phyloP scores from a whole-genome alignment of 2,888 invertebrate genomes.

The Pristionchus mayeri region DNA sequence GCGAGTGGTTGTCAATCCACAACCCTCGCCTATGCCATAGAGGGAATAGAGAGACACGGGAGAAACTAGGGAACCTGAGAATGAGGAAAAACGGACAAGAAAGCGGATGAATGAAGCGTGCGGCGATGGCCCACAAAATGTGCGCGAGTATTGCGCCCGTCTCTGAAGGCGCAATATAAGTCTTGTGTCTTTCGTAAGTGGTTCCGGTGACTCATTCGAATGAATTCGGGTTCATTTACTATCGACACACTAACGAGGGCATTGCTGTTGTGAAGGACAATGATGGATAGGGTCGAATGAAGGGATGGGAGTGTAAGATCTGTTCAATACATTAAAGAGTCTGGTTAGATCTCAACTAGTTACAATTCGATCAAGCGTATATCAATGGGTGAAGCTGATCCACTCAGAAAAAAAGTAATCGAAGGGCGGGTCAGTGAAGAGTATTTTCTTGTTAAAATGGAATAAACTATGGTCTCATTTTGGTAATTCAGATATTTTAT shows the following conservation, averaged over 20 bases:
- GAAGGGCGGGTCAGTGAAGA: not conserved
- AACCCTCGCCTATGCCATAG: not conserved
- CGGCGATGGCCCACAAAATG: not conserved
- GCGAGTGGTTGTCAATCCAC: conserved; percentile 44
- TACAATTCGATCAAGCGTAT: conserved; percentile 8
- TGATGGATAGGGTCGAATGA: conserved; percentile 1
- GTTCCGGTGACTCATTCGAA: conserved; percentile 38
- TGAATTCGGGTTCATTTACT: not conserved
- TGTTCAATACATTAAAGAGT: not conserved
- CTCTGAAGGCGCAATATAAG: no score
- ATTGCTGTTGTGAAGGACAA: not conserved
- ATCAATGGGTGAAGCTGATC: not conserved
- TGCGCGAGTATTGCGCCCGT: not conserved
- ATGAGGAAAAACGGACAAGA: conserved; percentile 19
- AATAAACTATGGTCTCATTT: not conserved
- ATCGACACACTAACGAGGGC: not conserved
- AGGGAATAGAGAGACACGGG: conserved; percentile 13
- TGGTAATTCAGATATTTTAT: no score
- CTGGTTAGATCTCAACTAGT: conserved; percentile 29
- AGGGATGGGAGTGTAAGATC: not conserved
- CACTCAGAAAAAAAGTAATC: not conserved
- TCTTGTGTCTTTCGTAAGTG: not conserved
- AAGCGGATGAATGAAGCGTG: not conserved
- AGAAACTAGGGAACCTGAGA: conserved; percentile 26
- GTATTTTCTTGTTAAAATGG: not conserved